A percentile compares a stretch with the other conserved stretches of the same genome.
Evolutionary conservation across 2,888 invertebrate species (phyloP).

Genomic region (Clitarchus hookeri): DNA sequence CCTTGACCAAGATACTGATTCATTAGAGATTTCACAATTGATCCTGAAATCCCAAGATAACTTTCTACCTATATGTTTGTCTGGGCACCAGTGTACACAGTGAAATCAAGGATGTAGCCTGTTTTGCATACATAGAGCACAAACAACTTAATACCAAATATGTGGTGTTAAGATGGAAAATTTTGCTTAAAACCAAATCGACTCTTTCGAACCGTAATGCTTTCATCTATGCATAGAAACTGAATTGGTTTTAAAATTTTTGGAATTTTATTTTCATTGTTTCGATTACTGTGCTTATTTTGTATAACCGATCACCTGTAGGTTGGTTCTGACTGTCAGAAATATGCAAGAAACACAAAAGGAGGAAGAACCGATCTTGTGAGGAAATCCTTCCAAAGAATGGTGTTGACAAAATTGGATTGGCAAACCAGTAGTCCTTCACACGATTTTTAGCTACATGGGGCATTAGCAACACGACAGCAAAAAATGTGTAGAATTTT

Average conservation of each 20-base stretch:
- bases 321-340: not conserved
- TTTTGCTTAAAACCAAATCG: not conserved
- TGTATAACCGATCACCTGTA: not conserved
- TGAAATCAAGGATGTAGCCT: not conserved
- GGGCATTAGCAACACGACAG: not conserved
- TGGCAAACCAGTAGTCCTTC: not conserved
- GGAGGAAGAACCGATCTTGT: not conserved
- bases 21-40: not conserved
- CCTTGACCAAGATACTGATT: not conserved
- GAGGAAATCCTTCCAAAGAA: not conserved
- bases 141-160: not conserved
- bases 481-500: not conserved
- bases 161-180: not conserved
- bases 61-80: not conserved
- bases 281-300: slow-evolving; percentile 10
- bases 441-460: not conserved
- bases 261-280: not conserved
- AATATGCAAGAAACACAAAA: not conserved
- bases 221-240: not conserved
- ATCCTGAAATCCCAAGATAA: not conserved
- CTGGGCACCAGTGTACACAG: not conserved
- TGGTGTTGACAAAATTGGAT: not conserved
- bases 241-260: not conserved
- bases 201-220: not conserved
- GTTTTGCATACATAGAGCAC: not conserved